Percentiles rank a stretch among this genome's conserved stretches.
phyloP scores from a whole-genome alignment of 2,888 invertebrate species.

The Elegia similella region DNA sequence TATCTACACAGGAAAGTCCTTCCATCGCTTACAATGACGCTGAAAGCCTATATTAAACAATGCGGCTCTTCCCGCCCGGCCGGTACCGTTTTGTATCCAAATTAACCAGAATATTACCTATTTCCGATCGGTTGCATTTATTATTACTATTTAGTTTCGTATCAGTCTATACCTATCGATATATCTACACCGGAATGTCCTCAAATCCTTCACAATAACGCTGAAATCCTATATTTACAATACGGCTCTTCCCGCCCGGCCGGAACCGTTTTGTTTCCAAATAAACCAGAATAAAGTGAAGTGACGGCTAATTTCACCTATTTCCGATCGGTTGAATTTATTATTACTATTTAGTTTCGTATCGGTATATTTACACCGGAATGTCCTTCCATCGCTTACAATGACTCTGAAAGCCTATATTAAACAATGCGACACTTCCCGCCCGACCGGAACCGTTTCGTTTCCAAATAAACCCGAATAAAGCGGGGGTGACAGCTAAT shows the following conservation, averaged over 20 bases:
- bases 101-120: too few relatives aligned
- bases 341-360: too few relatives aligned
- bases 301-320: conserved; percentile 3
- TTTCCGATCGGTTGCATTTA: too few relatives aligned
- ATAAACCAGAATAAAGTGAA: conserved; percentile 1
- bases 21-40: neutral
- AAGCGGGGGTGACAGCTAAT: neutral
- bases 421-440: conserved; percentile 1
- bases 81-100: too few relatives aligned
- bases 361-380: neutral
- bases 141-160: too few relatives aligned
- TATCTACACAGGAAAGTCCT: neutral
- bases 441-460: neutral
- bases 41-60: neutral
- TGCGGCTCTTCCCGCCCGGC: neutral
- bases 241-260: neutral
- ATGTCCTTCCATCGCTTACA: neutral
- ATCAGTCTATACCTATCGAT: neutral
- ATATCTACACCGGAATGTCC: neutral
- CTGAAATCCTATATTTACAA: neutral
- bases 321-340: too few relatives aligned
- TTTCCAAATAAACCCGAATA: conserved; percentile 6
- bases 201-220: neutral
- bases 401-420: neutral
- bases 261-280: conserved; percentile 5